Conservation (phyloP, 2,113 vertebrate genomes). For the Erythrolamprus reginae region DNA sequence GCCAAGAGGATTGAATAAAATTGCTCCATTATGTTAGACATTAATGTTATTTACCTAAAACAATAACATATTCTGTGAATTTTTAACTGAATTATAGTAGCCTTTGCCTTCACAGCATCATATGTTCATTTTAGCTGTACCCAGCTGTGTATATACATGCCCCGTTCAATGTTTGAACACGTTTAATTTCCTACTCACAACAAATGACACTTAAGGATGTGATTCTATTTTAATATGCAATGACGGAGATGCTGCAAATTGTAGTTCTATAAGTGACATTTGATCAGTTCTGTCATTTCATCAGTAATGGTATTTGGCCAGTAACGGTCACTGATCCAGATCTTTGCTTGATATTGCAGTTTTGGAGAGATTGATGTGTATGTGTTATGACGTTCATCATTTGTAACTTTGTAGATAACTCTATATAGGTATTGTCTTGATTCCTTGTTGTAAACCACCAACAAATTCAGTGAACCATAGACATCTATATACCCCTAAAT, state of each 20-base stretch:
- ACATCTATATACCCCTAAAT: background rate
- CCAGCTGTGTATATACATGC: background rate
- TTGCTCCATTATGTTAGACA: background rate
- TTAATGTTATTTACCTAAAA: background rate
- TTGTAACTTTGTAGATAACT: background rate
- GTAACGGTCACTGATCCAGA: background rate
- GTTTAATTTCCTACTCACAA: background rate
- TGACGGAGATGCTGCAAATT: background rate
- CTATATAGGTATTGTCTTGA: background rate
- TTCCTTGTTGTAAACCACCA: background rate
- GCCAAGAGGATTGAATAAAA: background rate
- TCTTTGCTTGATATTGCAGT: background rate
- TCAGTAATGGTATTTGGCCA: background rate
- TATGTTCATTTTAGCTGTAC: background rate
- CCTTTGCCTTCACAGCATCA: no score
- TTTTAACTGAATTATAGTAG: background rate
- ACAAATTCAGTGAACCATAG: background rate
- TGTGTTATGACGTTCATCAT: background rate
- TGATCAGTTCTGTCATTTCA: background rate
- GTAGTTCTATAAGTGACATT: background rate
- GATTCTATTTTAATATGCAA: background rate
- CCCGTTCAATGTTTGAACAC: background rate
- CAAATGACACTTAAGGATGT: background rate
- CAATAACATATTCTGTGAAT: background rate
- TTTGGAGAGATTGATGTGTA: background rate